Conservation (phyloP, 2,797 vertebrate species). For the Graptemys geographica region DNA sequence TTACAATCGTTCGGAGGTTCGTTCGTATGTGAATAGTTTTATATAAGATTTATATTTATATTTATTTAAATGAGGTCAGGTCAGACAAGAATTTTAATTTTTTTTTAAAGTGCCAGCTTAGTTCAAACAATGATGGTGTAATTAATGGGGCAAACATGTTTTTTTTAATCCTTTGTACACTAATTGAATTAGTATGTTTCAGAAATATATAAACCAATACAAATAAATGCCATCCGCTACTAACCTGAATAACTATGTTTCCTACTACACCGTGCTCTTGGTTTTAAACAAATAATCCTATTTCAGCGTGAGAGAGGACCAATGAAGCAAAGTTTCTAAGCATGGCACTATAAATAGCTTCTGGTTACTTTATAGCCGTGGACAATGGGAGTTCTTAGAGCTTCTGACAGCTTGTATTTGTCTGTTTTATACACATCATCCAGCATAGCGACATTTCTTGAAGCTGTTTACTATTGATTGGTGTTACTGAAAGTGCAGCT, state of each 20-base stretch:
- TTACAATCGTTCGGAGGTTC: conserved; percentile 27
- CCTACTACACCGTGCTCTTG: conserved; percentile 7
- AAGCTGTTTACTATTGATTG: neutral
- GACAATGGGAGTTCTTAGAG: neutral
- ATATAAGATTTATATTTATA: conserved; percentile 95
- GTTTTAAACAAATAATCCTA: neutral
- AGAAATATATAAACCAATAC: neutral
- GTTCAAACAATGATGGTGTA: neutral
- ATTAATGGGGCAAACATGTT: neutral
- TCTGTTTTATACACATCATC: neutral
- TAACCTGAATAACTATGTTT: conserved; percentile 1
- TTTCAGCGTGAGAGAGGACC: neutral
- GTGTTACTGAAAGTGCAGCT: neutral
- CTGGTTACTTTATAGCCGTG: neutral
- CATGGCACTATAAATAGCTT: neutral
- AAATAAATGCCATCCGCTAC: conserved; percentile 53
- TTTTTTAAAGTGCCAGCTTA: neutral
- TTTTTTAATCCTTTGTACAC: neutral
- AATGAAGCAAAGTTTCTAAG: neutral
- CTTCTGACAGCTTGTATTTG: conserved; percentile 21
- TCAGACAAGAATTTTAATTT: conserved; percentile 43
- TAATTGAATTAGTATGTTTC: neutral
- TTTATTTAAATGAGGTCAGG: conserved; percentile 93
- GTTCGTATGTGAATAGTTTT: conserved; percentile 88
- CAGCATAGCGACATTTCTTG: neutral